phyloP scores from a whole-genome alignment of 2,888 invertebrate genomes.

The Troilus luridus region DNA sequence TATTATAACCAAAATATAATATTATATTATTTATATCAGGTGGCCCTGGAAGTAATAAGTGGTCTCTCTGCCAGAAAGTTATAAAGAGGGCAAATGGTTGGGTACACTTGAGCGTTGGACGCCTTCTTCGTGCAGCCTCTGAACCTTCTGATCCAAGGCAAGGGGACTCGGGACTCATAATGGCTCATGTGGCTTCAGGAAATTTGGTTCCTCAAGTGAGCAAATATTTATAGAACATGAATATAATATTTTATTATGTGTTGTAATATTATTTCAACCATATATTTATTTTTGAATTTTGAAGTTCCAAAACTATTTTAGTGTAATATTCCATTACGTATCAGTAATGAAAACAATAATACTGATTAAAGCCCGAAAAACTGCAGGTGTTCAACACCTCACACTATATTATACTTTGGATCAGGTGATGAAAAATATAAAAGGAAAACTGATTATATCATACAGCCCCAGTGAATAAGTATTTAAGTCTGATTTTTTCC shows the following conservation, averaged over 20 bases:
- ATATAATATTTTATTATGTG: background rate
- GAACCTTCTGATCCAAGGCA: conserved; percentile 76
- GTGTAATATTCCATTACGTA: no score
- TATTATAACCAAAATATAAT: background rate
- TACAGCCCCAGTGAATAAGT: no score
- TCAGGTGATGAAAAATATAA: no score
- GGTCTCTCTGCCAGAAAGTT: conserved; percentile 82
- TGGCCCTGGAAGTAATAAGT: conserved; percentile 94
- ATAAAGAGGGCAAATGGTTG: conserved; percentile 79
- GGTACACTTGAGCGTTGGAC: conserved; percentile 85
- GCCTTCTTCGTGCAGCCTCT: conserved; percentile 81
- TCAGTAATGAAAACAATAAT: no score
- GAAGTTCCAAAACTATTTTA: background rate
- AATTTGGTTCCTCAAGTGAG: conserved; percentile 79
- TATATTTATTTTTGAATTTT: background rate
- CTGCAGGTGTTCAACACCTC: no score
- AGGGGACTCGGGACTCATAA: conserved; percentile 77
- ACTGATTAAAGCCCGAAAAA: no score
- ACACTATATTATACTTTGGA: no score
- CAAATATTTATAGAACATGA: background rate
- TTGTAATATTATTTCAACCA: background rate
- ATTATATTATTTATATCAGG: conserved; percentile 70
- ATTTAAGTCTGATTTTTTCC: no score
- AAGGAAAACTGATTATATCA: no score
- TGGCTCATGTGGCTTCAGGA: conserved; percentile 81